These are phyloP conservation scores for Dione juno DNA, from an alignment of 2,888 invertebrate genomes.

Conservation along the genomic window DNA sequence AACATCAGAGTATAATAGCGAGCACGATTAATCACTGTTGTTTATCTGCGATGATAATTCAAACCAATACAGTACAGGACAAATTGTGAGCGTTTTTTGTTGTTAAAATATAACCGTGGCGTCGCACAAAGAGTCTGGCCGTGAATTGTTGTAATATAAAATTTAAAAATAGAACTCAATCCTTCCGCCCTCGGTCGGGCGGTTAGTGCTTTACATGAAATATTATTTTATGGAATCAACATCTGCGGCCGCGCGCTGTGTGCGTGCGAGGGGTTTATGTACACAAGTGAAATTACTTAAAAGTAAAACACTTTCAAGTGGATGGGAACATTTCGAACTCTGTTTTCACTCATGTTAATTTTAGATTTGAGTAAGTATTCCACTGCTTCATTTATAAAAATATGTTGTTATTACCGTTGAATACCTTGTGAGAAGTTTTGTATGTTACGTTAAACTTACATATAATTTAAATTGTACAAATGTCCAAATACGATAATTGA, in stretches of 20 bases:
- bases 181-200: slow-evolving; percentile 81
- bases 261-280: slow-evolving; percentile 76
- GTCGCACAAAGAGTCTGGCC: slow-evolving; percentile 56
- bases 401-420: slow-evolving; percentile 39
- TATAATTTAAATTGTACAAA: no score
- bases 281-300: slow-evolving; percentile 79
- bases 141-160: slow-evolving; percentile 79
- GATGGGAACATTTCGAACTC: slow-evolving; percentile 71
- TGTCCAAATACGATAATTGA: no score
- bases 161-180: slow-evolving; percentile 82
- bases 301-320: slow-evolving; percentile 77
- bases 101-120: slow-evolving; percentile 40
- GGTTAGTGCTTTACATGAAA: slow-evolving; percentile 83
- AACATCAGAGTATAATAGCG: slow-evolving; percentile 17
- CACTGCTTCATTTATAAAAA: slow-evolving; percentile 50
- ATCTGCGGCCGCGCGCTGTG: slow-evolving; percentile 74
- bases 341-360: slow-evolving; percentile 61
- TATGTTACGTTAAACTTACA: slow-evolving; percentile 18
- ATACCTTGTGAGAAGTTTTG: slow-evolving; percentile 32
- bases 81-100: slow-evolving; percentile 39
- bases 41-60: slow-evolving; percentile 34
- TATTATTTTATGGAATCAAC: slow-evolving; percentile 84
- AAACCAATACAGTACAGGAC: slow-evolving; percentile 33
- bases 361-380: slow-evolving; percentile 52
- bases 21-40: slow-evolving; percentile 30